Evolutionary conservation across 2,888 invertebrate genomes (phyloP).

Genomic region (Hedya salicella): DNA sequence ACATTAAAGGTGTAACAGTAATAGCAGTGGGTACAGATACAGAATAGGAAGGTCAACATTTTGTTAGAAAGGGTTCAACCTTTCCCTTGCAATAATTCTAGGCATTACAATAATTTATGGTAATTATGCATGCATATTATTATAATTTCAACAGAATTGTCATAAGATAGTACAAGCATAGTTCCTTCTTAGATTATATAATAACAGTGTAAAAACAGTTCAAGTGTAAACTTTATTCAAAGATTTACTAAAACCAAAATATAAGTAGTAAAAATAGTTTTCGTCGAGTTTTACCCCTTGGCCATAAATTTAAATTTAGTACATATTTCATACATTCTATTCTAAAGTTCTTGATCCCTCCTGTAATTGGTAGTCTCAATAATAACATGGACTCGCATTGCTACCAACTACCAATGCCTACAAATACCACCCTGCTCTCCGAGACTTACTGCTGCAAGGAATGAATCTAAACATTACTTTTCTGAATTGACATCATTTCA

Average conservation of each 20-base stretch:
- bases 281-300: background rate
- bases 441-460: background rate
- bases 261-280: background rate
- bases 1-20: too few relatives aligned
- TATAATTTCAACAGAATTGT: too few relatives aligned
- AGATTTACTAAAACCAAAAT: background rate
- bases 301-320: conserved; percentile 1
- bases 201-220: too few relatives aligned
- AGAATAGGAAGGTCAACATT: too few relatives aligned
- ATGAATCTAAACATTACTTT: background rate
- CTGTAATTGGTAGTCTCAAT: conserved; percentile 26
- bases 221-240: background rate
- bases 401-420: background rate
- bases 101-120: too few relatives aligned
- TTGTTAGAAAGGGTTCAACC: too few relatives aligned
- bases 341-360: conserved; percentile 39
- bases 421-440: conserved; percentile 18
- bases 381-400: background rate
- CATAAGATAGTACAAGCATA: too few relatives aligned
- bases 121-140: too few relatives aligned
- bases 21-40: too few relatives aligned
- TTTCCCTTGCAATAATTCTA: too few relatives aligned
- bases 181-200: too few relatives aligned
- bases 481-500: too few relatives aligned
- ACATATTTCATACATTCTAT: conserved; percentile 10